A percentile compares a stretch with the other conserved stretches of the same genome.
Evolutionary conservation across 2,797 vertebrate species (phyloP).

Genomic region (Lycodopsis pacificus): DNA sequence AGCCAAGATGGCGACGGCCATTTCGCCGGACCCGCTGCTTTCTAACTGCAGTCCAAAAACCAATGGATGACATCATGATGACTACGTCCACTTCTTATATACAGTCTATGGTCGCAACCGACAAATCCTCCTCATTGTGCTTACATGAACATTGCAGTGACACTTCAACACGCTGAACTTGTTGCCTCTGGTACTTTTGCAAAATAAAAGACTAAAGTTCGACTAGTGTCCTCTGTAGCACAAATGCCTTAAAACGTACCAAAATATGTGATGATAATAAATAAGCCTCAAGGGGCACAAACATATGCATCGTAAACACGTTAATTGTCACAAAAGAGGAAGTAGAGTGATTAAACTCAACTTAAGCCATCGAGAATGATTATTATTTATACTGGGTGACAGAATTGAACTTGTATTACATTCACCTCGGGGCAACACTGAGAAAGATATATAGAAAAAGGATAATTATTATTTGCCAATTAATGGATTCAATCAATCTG

Average conservation of each 20-base stretch:
- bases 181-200: not conserved
- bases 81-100: not conserved
- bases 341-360: not conserved
- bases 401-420: not conserved
- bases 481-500: conserved; percentile 7
- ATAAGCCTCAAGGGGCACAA: not conserved
- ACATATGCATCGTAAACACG: not conserved
- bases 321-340: not conserved
- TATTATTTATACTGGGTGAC: not conserved
- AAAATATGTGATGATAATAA: not conserved
- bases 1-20: no score
- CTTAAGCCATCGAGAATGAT: not conserved
- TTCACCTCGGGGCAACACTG: not conserved
- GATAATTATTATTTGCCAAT: conserved; percentile 1
- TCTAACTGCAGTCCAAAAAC: no score
- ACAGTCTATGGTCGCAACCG: not conserved
- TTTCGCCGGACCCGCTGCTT: no score
- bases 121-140: not conserved
- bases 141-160: not conserved
- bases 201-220: not conserved
- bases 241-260: not conserved
- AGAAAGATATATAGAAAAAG: not conserved
- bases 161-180: not conserved
- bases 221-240: not conserved
- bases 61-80: no score